Base-by-base conservation (phyloP, 2,888 invertebrate genomes). In the Agrilus cyanescens region DNA sequence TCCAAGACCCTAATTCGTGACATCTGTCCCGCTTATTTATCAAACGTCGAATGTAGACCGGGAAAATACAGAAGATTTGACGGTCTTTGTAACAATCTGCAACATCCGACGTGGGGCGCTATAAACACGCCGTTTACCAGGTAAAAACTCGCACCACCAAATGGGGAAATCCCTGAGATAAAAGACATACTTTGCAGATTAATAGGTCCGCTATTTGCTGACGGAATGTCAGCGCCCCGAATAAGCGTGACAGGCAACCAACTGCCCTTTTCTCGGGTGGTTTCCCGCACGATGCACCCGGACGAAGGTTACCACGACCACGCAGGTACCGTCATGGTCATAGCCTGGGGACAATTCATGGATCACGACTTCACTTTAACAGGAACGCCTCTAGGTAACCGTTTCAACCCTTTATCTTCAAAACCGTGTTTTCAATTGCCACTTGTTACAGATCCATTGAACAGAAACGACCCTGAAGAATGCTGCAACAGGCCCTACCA, bases 311-410 rank as follows among this genome's bases (percentile, higher is more conserved):
- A 80, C 72, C 90, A 91, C 63, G 91, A 93, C 67, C 90, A 90
- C 67, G 90, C 90, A 20, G 89, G 90, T 40, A 91, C 91, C 25
- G 88, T 90, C 55, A 87, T 91, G 85, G 82, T 91, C 44, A 85
- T 87, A 54, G 89, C 90, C 43, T 93, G 91, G 91, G 91, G 91
- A 55, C 91, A 91, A 68, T 90, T 91, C 68, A 88, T 91, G 80
- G 91, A 91, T 68, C 91, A 93, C 71, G 91, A 91, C 66, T 87
- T 86, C 57, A 90, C 90, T 4, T 74, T 90, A 32, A 89, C 89
- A 43, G 90, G 78, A 52, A 90, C 89, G 18, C 88, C 90, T 34
- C 71, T 90, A 49, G 89, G 89, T 89, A 71, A 68, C 69, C 51
- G 36, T 13, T 38, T 38, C 20, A 25, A 2, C 25, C 10, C 10